phyloP scores from a whole-genome alignment of 2,888 invertebrate species.

The Spisula subtruncata region DNA sequence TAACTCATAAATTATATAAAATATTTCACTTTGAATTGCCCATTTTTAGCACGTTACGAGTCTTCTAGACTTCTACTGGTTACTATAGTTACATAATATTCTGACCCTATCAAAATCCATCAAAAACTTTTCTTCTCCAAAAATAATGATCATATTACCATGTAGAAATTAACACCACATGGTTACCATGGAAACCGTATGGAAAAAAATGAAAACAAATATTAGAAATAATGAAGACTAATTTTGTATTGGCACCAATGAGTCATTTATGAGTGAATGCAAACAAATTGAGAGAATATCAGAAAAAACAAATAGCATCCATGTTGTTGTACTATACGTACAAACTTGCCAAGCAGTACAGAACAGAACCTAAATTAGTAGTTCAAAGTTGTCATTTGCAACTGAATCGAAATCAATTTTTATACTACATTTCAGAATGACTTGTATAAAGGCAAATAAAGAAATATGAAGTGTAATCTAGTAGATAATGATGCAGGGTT shows the following conservation, averaged over 20 bases:
- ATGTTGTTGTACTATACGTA: background rate
- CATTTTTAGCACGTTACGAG: conserved; percentile 13
- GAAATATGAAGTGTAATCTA: too few species aligned
- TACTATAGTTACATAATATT: conserved; percentile 32
- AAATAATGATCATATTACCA: conserved; percentile 57
- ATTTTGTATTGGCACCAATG: conserved; percentile 49
- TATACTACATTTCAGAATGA: background rate
- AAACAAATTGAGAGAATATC: conserved; percentile 36
- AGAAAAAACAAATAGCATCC: conserved; percentile 22
- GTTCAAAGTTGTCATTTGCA: too few species aligned
- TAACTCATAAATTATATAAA: conserved; percentile 24
- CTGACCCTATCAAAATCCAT: conserved; percentile 52
- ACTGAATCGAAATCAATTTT: background rate
- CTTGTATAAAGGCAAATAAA: too few species aligned
- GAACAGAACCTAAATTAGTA: too few species aligned
- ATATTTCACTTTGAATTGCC: conserved; percentile 20
- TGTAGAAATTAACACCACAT: conserved; percentile 50
- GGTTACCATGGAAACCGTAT: conserved; percentile 56
- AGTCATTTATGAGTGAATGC: conserved; percentile 55
- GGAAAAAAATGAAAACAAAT: conserved; percentile 57
- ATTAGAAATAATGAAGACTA: conserved; percentile 53
- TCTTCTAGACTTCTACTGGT: conserved; percentile 11
- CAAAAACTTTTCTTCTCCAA: conserved; percentile 41
- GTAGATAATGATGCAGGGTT: too few species aligned
- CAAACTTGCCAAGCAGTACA: background rate